phyloP scores from a whole-genome alignment of 1,140 invertebrate species.

The Trichoplusia ni region DNA sequence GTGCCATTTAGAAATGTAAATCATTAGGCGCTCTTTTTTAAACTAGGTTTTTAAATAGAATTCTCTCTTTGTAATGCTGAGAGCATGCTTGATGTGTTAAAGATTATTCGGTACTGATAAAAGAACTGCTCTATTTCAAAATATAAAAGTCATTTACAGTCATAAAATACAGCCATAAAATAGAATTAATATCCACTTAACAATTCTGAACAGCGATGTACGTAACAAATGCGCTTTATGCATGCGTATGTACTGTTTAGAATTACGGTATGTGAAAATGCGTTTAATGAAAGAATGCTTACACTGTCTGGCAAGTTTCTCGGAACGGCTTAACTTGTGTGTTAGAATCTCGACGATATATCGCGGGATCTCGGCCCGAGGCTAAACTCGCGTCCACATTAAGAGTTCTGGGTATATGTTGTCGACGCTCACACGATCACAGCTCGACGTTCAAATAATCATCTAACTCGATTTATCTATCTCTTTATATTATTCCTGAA shows the following conservation, averaged over 20 bases:
- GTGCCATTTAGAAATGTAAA: too few relatives aligned
- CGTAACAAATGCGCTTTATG: neutral
- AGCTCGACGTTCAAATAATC: neutral
- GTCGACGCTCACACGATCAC: neutral
- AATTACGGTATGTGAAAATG: constrained; percentile 15
- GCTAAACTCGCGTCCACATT: constrained; percentile 12
- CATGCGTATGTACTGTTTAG: too few relatives aligned
- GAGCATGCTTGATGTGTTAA: neutral
- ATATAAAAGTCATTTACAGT: neutral
- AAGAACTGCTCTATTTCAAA: neutral
- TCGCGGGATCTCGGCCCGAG: constrained; percentile 11
- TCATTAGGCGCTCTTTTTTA: too few relatives aligned
- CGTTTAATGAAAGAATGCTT: constrained; percentile 22
- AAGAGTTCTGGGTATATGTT: constrained; percentile 21
- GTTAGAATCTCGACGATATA: constrained; percentile 26
- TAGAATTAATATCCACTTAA: constrained; percentile 11
- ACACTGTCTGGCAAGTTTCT: constrained; percentile 19
- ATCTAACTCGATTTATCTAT: neutral
- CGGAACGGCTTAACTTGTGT: constrained; percentile 24
- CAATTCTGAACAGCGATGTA: constrained; percentile 14
- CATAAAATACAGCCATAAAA: neutral
- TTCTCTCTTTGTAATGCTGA: too few relatives aligned
- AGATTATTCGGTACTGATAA: neutral
- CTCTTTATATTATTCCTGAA: neutral
- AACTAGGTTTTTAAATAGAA: too few relatives aligned